These are phyloP conservation scores for Oreocharis arfaki DNA, from an alignment of 2,113 vertebrate species.

Conservation along the genomic window DNA sequence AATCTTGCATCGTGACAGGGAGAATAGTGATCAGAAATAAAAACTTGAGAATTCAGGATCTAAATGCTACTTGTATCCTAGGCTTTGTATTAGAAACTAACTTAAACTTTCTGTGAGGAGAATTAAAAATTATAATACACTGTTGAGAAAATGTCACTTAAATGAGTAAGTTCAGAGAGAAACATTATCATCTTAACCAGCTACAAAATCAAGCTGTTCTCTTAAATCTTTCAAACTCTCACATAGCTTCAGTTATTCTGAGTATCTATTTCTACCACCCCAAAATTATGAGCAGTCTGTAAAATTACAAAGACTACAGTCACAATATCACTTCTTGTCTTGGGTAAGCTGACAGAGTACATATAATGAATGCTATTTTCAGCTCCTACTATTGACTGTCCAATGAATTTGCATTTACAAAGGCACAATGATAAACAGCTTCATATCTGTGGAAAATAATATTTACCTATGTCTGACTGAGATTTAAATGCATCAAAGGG, in stretches of 20 bases:
- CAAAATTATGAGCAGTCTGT: neutral
- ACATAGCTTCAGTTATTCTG: neutral
- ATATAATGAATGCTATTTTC: neutral
- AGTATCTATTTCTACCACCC: neutral
- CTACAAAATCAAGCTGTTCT: neutral
- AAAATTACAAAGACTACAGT: neutral
- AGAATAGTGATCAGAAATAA: neutral
- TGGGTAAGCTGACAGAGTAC: neutral
- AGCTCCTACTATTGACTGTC: neutral
- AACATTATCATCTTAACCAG: neutral
- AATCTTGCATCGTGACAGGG: neutral
- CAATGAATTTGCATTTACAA: neutral
- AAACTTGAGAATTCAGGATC: neutral
- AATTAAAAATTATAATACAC: neutral
- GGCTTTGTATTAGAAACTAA: neutral
- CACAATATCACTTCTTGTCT: neutral
- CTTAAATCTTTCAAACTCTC: neutral
- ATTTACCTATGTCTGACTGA: neutral
- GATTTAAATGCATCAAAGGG: neutral
- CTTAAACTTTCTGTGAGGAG: neutral
- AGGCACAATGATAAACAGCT: neutral
- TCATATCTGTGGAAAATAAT: neutral
- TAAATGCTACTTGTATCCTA: neutral
- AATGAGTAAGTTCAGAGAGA: neutral
- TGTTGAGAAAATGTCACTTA: neutral